phyloP scores from a whole-genome alignment of 2,797 vertebrate genomes.

The Cyprinodon diabolis region DNA sequence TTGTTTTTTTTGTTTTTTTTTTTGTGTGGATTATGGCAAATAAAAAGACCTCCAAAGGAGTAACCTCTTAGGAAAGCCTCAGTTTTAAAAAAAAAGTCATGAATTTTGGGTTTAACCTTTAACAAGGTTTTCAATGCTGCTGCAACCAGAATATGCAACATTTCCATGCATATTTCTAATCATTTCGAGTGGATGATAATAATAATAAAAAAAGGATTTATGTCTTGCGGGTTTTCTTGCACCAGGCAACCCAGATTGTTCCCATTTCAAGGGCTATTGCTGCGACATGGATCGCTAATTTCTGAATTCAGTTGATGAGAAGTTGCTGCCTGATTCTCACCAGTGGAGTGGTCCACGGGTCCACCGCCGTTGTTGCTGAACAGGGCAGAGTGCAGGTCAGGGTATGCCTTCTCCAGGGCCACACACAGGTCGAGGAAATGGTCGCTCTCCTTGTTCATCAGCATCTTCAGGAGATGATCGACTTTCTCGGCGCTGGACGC shows the following conservation, averaged over 20 bases:
- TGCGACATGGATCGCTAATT: constrained; percentile 6
- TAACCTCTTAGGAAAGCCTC: not conserved
- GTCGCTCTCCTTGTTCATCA: constrained; percentile 94
- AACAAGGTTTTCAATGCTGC: not conserved
- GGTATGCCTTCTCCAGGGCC: constrained; percentile 96
- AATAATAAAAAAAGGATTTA: not conserved
- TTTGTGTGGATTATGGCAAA: constrained; percentile 2
- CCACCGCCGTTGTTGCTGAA: constrained; percentile 86
- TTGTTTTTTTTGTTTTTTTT: no score
- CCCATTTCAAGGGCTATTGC: constrained; percentile 9
- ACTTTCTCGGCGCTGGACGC: constrained; percentile 88
- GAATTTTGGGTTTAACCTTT: constrained; percentile 3
- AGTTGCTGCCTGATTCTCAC: constrained; percentile 62
- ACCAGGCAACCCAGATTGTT: constrained; percentile 65
- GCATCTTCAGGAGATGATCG: constrained; percentile 93
- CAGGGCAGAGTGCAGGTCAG: constrained; percentile 91
- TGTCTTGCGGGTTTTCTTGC: constrained; percentile 15
- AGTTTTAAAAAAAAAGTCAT: not conserved
- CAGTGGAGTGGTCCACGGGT: constrained; percentile 83
- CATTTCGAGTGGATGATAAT: not conserved
- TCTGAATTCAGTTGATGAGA: not conserved
- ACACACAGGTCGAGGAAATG: constrained; percentile 95
- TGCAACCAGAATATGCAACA: not conserved
- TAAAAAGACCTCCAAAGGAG: not conserved
- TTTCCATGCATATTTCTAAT: not conserved